These are phyloP conservation scores for Folsomia candida DNA, from an alignment of 2,888 invertebrate species.

Conservation along the genomic window DNA sequence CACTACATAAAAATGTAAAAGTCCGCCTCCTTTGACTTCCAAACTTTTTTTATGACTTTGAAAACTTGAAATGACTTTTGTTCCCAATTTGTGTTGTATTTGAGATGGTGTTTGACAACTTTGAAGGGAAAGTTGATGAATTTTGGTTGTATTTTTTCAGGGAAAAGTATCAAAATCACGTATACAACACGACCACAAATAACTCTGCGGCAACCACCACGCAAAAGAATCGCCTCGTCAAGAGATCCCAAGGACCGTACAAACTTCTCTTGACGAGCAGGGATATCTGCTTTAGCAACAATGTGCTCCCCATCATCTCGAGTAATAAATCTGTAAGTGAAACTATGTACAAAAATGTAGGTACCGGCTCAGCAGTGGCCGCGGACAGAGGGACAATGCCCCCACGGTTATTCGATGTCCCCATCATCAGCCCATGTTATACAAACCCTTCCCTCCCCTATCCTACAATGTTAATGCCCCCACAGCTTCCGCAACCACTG, in stretches of 20 bases:
- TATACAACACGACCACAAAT: conserved; percentile 3
- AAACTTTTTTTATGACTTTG: neutral
- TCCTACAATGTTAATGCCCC: neutral
- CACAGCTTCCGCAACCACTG: neutral
- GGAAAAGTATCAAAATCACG: conserved; percentile 9
- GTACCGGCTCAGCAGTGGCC: no score
- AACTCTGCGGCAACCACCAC: neutral
- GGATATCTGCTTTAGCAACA: neutral
- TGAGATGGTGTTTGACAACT: no score
- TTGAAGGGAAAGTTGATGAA: neutral
- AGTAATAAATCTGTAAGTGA: no score
- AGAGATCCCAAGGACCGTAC: conserved; percentile 7
- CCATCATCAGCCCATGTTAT: neutral
- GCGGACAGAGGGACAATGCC: no score
- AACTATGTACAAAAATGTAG: neutral
- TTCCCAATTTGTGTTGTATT: no score
- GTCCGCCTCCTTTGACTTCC: no score
- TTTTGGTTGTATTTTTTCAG: neutral
- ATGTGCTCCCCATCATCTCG: no score
- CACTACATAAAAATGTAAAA: no score
- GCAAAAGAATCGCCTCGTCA: neutral
- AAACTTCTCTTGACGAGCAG: neutral
- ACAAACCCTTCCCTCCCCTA: neutral
- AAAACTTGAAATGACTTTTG: neutral
- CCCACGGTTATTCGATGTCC: no score